Conservation (phyloP, 2,888 invertebrate genomes). For the Rhaphigaster nebulosa region DNA sequence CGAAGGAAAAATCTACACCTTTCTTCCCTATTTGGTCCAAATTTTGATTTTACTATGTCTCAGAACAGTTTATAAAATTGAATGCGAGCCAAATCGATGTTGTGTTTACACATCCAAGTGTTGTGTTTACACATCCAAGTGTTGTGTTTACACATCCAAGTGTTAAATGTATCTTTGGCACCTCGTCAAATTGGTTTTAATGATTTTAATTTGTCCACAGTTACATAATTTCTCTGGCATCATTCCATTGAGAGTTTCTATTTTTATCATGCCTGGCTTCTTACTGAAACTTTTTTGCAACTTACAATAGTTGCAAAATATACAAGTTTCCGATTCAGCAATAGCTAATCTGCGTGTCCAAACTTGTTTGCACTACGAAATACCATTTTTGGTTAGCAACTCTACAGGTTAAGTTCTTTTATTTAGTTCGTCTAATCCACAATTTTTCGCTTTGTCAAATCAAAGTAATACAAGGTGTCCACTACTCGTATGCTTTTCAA, state of each 20-base stretch:
- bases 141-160: background rate
- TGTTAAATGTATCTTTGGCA: background rate
- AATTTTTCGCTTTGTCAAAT: too few relatives aligned
- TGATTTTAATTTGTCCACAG: constrained; percentile 9
- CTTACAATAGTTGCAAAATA: too few relatives aligned
- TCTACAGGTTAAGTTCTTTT: too few relatives aligned
- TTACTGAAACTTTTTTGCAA: background rate
- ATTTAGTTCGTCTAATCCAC: too few relatives aligned
- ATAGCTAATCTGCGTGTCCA: too few relatives aligned
- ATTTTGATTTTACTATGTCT: background rate
- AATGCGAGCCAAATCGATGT: background rate
- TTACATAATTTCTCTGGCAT: background rate
- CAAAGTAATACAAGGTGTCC: too few relatives aligned
- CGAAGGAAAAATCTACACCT: background rate
- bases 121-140: background rate
- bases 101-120: background rate
- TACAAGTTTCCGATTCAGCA: too few relatives aligned
- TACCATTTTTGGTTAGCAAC: too few relatives aligned
- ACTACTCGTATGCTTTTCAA: too few relatives aligned
- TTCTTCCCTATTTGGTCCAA: background rate
- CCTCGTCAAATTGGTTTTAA: background rate
- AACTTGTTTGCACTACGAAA: too few relatives aligned
- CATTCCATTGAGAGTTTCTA: background rate
- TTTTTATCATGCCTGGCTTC: background rate
- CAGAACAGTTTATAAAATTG: background rate